Evolutionary conservation across 1,140 invertebrate species (phyloP).

Genomic region (Microplitis demolitor): DNA sequence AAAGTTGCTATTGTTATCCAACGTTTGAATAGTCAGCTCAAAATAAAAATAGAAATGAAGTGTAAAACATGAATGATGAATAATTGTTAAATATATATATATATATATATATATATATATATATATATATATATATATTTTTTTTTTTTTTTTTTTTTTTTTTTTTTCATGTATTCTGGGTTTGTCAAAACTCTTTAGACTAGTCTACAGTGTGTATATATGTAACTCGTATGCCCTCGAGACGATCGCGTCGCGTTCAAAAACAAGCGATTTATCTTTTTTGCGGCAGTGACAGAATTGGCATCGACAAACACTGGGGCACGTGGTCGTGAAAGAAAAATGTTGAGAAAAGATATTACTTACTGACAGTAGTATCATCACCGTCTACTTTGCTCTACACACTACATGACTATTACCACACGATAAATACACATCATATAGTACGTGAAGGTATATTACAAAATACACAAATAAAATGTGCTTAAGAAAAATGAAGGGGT

Average conservation of each 20-base stretch:
- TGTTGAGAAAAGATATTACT: conserved; percentile 20
- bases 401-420: no score
- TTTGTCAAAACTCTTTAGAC: not conserved
- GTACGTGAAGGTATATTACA: no score
- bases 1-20: not conserved
- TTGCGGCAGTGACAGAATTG: conserved; percentile 47
- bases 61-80: not conserved
- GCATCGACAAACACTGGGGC: conserved; percentile 30
- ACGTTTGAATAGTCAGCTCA: not conserved
- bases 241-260: conserved; percentile 35
- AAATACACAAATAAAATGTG: no score
- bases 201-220: no score
- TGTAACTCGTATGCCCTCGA: not conserved
- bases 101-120: no score
- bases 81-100: conserved; percentile 14
- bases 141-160: no score
- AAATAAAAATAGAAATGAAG: not conserved
- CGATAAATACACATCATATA: no score
- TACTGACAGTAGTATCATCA: not conserved
- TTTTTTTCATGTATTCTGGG: not conserved
- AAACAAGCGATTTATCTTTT: conserved; percentile 60
- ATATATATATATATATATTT: conserved; percentile 6
- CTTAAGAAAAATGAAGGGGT: no score
- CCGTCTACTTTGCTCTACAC: conserved; percentile 30
- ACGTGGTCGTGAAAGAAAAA: conserved; percentile 33